Conservation (phyloP, 1,140 invertebrate species). For the Vollenhovia emeryi region DNA sequence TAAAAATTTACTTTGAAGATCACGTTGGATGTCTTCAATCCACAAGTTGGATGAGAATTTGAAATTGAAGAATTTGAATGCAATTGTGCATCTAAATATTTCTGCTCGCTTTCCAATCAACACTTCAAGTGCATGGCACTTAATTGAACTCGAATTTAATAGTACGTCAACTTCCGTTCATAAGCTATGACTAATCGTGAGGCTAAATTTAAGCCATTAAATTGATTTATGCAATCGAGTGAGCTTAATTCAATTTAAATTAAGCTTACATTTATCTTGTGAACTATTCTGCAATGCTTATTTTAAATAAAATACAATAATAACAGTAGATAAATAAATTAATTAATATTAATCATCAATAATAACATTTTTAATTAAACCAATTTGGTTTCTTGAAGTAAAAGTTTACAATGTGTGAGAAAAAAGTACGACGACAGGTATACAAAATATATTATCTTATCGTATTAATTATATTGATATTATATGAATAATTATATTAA, state of each 20-base stretch:
- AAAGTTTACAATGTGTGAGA: neutral
- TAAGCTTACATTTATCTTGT: neutral
- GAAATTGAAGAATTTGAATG: neutral
- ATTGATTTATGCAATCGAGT: slow-evolving; percentile 29
- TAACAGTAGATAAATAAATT: too few relatives aligned
- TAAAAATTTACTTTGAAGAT: too few relatives aligned
- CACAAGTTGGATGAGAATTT: neutral
- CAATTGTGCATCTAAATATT: neutral
- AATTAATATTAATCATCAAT: neutral
- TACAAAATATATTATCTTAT: neutral
- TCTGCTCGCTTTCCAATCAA: neutral
- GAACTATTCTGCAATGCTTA: neutral
- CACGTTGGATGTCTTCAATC: too few relatives aligned
- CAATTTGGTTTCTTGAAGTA: neutral
- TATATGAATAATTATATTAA: too few relatives aligned
- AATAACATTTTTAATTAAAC: neutral
- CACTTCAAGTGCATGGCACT: neutral
- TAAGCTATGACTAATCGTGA: slow-evolving; percentile 21
- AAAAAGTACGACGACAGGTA: neutral
- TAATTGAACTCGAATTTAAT: slow-evolving; percentile 39
- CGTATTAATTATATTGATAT: too few relatives aligned
- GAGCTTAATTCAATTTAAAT: slow-evolving; percentile 36
- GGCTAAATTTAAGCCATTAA: slow-evolving; percentile 32
- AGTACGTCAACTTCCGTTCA: slow-evolving; percentile 21
- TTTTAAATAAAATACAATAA: neutral